Percentiles rank a stretch among this genome's conserved stretches.
Conservation (phyloP, 2,797 vertebrate genomes). For the Tamandua tetradactyla region DNA sequence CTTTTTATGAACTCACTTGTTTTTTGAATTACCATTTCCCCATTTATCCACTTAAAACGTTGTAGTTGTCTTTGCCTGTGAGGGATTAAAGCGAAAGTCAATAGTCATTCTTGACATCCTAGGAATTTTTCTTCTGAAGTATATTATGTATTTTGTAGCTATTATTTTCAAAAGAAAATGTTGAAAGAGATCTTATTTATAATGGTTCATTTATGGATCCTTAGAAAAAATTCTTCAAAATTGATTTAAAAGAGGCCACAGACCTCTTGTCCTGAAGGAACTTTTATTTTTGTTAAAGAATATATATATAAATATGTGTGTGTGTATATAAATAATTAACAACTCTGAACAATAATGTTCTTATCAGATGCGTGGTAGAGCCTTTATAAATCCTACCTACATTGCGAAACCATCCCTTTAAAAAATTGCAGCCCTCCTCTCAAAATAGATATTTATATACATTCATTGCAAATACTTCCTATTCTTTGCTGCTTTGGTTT, state of each 20-base stretch:
- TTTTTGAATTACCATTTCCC: background rate
- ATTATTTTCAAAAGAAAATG: conserved; percentile 39
- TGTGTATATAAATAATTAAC: background rate
- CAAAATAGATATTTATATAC: background rate
- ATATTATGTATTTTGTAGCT: background rate
- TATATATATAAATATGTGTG: background rate
- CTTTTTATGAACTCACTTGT: background rate
- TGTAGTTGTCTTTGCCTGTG: background rate
- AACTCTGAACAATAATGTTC: background rate
- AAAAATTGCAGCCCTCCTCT: background rate
- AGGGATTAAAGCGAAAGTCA: background rate
- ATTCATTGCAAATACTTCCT: background rate
- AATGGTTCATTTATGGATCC: background rate
- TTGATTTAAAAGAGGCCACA: background rate
- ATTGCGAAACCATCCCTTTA: background rate
- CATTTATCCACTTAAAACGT: background rate
- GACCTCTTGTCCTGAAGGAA: background rate
- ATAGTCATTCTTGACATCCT: background rate
- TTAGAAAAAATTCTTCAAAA: conserved; percentile 7
- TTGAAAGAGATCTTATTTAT: background rate
- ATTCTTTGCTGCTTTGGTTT: background rate
- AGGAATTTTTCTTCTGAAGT: background rate
- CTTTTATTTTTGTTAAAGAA: background rate
- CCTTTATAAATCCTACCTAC: background rate
- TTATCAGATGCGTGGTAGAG: background rate